Conservation (phyloP, 2,113 vertebrate species). For the Xiphorhynchus elegans region DNA sequence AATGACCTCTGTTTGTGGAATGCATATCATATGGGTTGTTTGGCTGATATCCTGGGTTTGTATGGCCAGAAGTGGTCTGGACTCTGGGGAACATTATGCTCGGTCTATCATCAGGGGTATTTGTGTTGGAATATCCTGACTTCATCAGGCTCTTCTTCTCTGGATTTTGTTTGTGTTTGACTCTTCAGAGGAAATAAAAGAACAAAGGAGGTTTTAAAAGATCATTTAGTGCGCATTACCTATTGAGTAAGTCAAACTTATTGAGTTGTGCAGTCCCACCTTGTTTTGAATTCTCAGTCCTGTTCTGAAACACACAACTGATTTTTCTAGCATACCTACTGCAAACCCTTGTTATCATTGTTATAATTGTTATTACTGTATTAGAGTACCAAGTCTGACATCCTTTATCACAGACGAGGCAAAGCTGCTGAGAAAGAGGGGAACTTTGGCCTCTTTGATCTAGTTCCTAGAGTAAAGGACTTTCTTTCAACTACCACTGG, state of each 20-base stretch:
- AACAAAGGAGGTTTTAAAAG: background rate
- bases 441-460: background rate
- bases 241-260: background rate
- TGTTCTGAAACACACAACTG: background rate
- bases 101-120: background rate
- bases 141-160: slow-evolving; percentile 29
- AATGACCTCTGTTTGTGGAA: background rate
- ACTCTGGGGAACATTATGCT: slow-evolving; percentile 42
- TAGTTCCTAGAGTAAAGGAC: background rate
- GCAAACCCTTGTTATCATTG: background rate
- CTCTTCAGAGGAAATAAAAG: slow-evolving; percentile 13
- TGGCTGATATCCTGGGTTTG: slow-evolving; percentile 20
- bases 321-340: background rate
- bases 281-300: background rate
- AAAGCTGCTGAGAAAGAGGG: background rate
- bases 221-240: background rate
- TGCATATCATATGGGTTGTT: background rate
- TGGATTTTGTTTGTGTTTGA: background rate
- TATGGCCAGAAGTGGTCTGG: background rate
- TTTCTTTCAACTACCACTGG: background rate
- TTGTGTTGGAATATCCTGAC: background rate
- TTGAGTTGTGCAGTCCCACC: background rate
- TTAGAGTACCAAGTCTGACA: background rate
- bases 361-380: background rate
- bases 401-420: background rate